Evolutionary conservation across 2,888 invertebrate genomes (phyloP).

Genomic region (Podotricha telesiphe): DNA sequence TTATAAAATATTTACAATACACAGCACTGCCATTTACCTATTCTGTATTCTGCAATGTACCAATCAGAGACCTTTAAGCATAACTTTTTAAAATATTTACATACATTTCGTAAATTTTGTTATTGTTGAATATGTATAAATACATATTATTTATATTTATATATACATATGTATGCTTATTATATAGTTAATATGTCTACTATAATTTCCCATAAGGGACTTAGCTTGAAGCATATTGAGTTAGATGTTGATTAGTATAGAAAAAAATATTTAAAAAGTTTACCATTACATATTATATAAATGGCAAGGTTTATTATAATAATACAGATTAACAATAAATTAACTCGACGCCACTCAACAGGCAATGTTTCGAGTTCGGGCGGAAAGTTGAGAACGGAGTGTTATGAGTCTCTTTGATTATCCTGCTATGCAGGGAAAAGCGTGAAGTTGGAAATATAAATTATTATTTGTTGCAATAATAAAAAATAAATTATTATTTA

Average conservation of each 20-base stretch:
- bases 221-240: constrained; percentile 13
- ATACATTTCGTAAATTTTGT: background rate
- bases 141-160: no score
- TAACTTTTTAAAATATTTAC: constrained; percentile 1
- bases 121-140: no score
- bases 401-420: no score
- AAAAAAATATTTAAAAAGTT: background rate
- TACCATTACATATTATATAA: background rate
- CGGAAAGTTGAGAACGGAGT: no score
- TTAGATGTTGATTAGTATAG: background rate
- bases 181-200: background rate
- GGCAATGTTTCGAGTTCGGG: no score
- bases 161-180: background rate
- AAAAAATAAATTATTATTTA: background rate
- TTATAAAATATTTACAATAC: background rate
- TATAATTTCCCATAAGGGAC: background rate
- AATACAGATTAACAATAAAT: no score
- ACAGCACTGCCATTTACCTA: constrained; percentile 14
- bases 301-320: background rate
- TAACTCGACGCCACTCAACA: no score
- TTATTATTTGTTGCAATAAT: no score
- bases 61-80: background rate
- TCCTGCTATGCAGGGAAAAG: no score
- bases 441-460: no score
- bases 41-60: background rate